phyloP scores from a whole-genome alignment of 2,888 invertebrate genomes.

The Trypoxylon attenuatum region DNA sequence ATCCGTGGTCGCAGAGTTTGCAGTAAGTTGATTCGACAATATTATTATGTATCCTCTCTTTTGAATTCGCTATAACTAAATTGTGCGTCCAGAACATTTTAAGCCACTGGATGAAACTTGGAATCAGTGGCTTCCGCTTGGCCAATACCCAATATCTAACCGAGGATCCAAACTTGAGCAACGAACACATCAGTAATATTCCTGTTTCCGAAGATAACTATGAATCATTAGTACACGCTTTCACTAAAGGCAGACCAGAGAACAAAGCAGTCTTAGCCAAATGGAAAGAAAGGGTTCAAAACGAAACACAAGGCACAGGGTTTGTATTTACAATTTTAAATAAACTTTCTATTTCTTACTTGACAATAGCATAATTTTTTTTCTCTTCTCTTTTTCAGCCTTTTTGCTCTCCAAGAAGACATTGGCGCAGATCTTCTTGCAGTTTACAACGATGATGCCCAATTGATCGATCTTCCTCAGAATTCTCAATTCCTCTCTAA shows the following conservation, averaged over 20 bases:
- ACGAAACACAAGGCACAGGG: conserved; percentile 76
- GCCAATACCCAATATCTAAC: conserved; percentile 81
- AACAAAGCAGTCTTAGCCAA: conserved; percentile 78
- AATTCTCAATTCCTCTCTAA: conserved; percentile 60
- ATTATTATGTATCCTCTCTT: background rate
- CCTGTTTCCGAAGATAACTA: conserved; percentile 75
- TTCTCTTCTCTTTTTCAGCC: conserved; percentile 44
- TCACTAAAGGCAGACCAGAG: conserved; percentile 80
- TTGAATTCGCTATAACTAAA: background rate
- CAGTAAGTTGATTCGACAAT: conserved; percentile 59
- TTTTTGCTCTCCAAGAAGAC: conserved; percentile 66
- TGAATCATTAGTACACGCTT: conserved; percentile 80
- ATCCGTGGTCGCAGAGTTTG: conserved; percentile 80
- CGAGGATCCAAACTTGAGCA: conserved; percentile 77
- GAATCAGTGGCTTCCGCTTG: conserved; percentile 89
- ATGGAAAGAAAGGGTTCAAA: conserved; percentile 80
- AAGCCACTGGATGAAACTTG: conserved; percentile 83
- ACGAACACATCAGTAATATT: conserved; percentile 75
- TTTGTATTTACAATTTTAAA: conserved; percentile 22
- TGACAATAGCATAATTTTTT: too few species aligned
- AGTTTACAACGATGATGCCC: conserved; percentile 60
- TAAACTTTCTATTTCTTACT: too few species aligned
- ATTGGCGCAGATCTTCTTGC: conserved; percentile 60
- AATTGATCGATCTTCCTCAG: conserved; percentile 66
- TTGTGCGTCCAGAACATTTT: conserved; percentile 77